Percentiles rank a stretch among this genome's conserved stretches.
Evolutionary conservation across 2,888 invertebrate genomes (phyloP).

Genomic region (Hirtodrosophila confusa): DNA sequence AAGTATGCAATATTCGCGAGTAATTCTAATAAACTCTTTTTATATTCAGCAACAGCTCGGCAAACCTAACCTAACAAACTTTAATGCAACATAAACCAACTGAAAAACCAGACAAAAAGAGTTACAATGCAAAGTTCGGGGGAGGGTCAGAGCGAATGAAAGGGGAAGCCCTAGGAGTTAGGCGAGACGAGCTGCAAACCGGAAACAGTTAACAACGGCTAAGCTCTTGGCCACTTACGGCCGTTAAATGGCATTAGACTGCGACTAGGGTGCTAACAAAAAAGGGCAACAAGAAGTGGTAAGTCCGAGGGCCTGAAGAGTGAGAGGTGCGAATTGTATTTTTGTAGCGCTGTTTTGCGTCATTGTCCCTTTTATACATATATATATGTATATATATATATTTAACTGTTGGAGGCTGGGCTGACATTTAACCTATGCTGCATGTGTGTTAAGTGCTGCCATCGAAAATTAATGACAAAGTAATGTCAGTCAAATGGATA

Average conservation of each 20-base stretch:
- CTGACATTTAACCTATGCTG: constrained; percentile 72
- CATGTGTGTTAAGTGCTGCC: constrained; percentile 75
- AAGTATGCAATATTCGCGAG: constrained; percentile 12
- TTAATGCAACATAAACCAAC: constrained; percentile 27
- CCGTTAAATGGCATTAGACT: constrained; percentile 71
- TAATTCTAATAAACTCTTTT: not conserved
- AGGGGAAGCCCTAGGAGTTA: constrained; percentile 56
- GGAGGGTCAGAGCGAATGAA: constrained; percentile 42
- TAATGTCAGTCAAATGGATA: constrained; percentile 82
- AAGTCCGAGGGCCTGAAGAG: not conserved
- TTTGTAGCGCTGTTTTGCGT: constrained; percentile 36
- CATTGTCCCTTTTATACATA: constrained; percentile 22
- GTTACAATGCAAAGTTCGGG: constrained; percentile 44
- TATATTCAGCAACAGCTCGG: constrained; percentile 14
- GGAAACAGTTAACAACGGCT: constrained; percentile 75
- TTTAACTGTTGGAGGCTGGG: constrained; percentile 43
- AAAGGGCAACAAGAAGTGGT: too few species aligned
- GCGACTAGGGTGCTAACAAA: constrained; percentile 11
- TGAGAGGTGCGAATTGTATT: constrained; percentile 40
- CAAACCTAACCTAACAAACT: constrained; percentile 36
- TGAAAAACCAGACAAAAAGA: constrained; percentile 18
- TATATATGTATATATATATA: not conserved
- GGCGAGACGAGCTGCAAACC: constrained; percentile 59
- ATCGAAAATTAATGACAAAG: constrained; percentile 82
- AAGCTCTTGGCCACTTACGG: constrained; percentile 72